phyloP scores from a whole-genome alignment of 2,113 vertebrate species.

The Hepsetus odoe region DNA sequence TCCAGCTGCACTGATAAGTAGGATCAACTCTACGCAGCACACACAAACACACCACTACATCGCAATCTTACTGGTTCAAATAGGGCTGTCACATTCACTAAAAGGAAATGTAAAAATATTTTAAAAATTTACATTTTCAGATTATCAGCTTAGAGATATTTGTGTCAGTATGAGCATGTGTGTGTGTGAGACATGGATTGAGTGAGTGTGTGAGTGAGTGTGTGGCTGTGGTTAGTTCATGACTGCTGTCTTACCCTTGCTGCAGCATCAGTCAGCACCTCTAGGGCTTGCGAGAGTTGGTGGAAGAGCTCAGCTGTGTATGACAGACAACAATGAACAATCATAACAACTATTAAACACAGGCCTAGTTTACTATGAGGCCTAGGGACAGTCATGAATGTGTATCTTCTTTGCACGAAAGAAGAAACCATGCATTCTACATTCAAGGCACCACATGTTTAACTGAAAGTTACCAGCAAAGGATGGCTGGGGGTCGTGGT shows the following conservation, averaged over 20 bases:
- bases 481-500: neutral
- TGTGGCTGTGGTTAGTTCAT: neutral
- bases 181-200: no score
- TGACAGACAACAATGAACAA: constrained; percentile 51
- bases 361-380: constrained; percentile 20
- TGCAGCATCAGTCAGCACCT: constrained; percentile 89
- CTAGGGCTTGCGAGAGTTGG: constrained; percentile 94
- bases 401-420: constrained; percentile 46
- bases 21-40: no score
- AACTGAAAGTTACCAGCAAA: constrained; percentile 24
- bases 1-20: no score
- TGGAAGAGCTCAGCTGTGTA: constrained; percentile 88
- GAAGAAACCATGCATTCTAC: constrained; percentile 43
- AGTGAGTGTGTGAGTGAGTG: neutral
- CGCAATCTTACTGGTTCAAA: no score
- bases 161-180: no score
- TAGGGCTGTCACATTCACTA: no score
- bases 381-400: constrained; percentile 42
- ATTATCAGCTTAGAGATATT: no score
- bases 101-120: no score
- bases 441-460: constrained; percentile 34
- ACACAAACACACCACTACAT: no score
- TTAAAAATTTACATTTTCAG: no score
- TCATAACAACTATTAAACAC: constrained; percentile 30
- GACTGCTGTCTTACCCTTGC: constrained; percentile 82